Evolutionary conservation across 2,797 vertebrate genomes (phyloP).

Genomic region (Dipus sagitta): DNA sequence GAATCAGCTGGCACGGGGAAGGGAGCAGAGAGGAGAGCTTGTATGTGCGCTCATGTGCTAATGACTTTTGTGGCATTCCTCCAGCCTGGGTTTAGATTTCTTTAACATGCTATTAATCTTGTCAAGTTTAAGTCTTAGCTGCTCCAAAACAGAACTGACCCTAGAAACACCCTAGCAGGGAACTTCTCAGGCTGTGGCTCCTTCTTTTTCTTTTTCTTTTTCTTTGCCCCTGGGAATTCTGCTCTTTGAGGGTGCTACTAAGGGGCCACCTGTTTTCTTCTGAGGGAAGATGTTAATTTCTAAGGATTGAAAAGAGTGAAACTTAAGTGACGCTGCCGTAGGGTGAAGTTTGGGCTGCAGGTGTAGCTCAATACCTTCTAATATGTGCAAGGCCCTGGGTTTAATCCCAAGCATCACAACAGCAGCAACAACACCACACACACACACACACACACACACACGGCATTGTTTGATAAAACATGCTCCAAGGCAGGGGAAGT

Average conservation of each 20-base stretch:
- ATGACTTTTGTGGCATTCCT: slow-evolving; percentile 65
- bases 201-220: neutral
- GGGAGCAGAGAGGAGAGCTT: neutral
- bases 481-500: neutral
- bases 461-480: neutral
- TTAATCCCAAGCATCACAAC: neutral
- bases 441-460: neutral
- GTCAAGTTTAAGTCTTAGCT: slow-evolving; percentile 50
- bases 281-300: slow-evolving; percentile 18
- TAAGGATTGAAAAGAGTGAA: slow-evolving; percentile 27
- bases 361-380: neutral
- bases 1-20: neutral
- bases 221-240: neutral
- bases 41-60: slow-evolving; percentile 31
- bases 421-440: neutral
- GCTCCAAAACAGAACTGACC: slow-evolving; percentile 41
- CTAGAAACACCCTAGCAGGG: slow-evolving; percentile 40
- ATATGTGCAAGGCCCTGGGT: neutral
- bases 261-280: neutral
- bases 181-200: neutral
- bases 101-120: slow-evolving; percentile 72
- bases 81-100: slow-evolving; percentile 73
- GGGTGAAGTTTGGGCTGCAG: too few species aligned
- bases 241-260: neutral
- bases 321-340: neutral